Evolutionary conservation across 2,888 invertebrate genomes (phyloP).

Genomic region (Cryptocephalus primarius): DNA sequence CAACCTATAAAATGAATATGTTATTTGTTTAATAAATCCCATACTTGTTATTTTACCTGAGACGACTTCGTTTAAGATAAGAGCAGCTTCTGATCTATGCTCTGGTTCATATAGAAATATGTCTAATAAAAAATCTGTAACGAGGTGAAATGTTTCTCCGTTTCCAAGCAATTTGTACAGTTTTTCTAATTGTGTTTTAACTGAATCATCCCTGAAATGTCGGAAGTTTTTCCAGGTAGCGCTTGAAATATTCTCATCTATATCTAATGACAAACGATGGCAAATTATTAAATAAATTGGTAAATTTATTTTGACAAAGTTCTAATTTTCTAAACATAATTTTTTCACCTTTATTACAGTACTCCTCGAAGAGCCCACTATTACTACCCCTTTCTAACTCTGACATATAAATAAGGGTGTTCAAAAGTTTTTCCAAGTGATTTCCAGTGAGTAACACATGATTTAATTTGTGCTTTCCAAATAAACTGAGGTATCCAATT

Average conservation of each 20-base stretch:
- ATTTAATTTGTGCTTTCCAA: constrained; percentile 47
- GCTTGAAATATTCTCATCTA: no score
- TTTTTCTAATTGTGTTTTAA: constrained; percentile 41
- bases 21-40: background rate
- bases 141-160: constrained; percentile 40
- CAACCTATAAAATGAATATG: constrained; percentile 5
- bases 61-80: constrained; percentile 44
- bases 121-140: constrained; percentile 53
- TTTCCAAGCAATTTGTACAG: constrained; percentile 47
- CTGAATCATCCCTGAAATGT: constrained; percentile 42
- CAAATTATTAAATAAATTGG: background rate
- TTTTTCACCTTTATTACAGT: constrained; percentile 17
- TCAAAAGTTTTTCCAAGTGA: constrained; percentile 46
- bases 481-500: constrained; percentile 52
- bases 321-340: no score
- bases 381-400: constrained; percentile 36
- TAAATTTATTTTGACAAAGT: no score
- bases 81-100: constrained; percentile 49
- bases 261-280: no score
- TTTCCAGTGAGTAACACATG: constrained; percentile 43
- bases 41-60: constrained; percentile 12
- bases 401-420: constrained; percentile 43
- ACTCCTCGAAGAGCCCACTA: constrained; percentile 44
- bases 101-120: constrained; percentile 41
- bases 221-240: constrained; percentile 50